These are phyloP conservation scores for Drosophila stalkeri DNA, from an alignment of 2,888 invertebrate species.

Conservation along the genomic window DNA sequence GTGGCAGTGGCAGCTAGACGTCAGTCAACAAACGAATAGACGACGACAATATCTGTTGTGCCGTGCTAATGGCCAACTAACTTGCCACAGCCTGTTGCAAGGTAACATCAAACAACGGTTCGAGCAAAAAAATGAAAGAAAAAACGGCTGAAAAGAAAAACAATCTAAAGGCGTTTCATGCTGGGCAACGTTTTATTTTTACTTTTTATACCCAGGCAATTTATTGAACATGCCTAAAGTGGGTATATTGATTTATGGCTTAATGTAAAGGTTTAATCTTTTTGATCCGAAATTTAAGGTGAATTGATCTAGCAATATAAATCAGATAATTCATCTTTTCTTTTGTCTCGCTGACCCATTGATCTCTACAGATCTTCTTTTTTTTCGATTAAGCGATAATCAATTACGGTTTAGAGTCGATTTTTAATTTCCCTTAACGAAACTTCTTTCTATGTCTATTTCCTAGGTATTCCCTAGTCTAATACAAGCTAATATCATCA, in stretches of 20 bases:
- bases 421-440: neutral
- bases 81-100: constrained; percentile 24
- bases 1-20: constrained; percentile 51
- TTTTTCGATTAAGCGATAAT: neutral
- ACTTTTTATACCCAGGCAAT: constrained; percentile 24
- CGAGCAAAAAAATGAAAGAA: constrained; percentile 4
- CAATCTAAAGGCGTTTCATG: constrained; percentile 49
- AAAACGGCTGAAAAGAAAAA: constrained; percentile 1
- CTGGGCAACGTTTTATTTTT: constrained; percentile 33
- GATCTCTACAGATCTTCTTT: neutral
- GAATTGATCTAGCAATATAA: neutral
- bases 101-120: constrained; percentile 50
- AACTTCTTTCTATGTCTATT: neutral
- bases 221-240: neutral
- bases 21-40: constrained; percentile 49
- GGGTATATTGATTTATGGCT: neutral
- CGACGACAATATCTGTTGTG: constrained; percentile 44
- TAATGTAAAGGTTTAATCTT: too few relatives aligned
- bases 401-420: neutral
- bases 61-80: constrained; percentile 57
- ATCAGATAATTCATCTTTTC: neutral
- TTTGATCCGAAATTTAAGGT: too few relatives aligned
- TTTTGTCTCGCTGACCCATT: neutral
- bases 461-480: neutral
- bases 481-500: neutral